phyloP scores from a whole-genome alignment of 2,797 vertebrate genomes.

The Nyctalus aviator region DNA sequence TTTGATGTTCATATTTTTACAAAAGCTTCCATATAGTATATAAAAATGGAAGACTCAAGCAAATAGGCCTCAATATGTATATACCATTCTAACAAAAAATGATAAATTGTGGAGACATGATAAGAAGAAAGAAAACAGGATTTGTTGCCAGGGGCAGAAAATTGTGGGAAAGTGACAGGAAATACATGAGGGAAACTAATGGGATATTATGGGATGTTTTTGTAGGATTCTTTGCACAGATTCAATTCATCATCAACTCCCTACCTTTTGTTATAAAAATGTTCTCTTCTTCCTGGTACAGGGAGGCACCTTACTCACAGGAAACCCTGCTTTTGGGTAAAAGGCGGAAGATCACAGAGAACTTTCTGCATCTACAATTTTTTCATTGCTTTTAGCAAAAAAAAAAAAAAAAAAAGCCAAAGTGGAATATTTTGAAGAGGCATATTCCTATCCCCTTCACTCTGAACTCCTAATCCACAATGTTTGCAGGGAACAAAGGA shows the following conservation, averaged over 20 bases:
- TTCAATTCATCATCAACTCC: background rate
- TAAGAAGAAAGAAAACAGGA: background rate
- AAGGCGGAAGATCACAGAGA: background rate
- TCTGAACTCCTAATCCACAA: background rate
- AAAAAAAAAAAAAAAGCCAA: background rate
- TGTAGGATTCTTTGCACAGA: background rate
- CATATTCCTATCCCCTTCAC: background rate
- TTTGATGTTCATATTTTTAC: background rate
- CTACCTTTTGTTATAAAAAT: background rate
- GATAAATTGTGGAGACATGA: background rate
- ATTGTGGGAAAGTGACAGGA: background rate
- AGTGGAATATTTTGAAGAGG: background rate
- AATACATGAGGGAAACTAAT: background rate
- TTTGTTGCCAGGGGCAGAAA: background rate
- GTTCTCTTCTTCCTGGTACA: background rate
- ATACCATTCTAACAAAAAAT: background rate
- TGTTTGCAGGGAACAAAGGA: background rate
- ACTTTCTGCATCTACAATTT: background rate
- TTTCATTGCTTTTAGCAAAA: background rate
- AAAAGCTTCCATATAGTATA: background rate
- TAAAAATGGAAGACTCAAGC: background rate
- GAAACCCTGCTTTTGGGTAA: background rate
- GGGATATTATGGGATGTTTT: background rate
- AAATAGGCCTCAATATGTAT: background rate
- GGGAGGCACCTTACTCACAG: background rate